Evolutionary conservation across 2,113 vertebrate genomes (phyloP).

Genomic region (Actenoides lindsayi): DNA sequence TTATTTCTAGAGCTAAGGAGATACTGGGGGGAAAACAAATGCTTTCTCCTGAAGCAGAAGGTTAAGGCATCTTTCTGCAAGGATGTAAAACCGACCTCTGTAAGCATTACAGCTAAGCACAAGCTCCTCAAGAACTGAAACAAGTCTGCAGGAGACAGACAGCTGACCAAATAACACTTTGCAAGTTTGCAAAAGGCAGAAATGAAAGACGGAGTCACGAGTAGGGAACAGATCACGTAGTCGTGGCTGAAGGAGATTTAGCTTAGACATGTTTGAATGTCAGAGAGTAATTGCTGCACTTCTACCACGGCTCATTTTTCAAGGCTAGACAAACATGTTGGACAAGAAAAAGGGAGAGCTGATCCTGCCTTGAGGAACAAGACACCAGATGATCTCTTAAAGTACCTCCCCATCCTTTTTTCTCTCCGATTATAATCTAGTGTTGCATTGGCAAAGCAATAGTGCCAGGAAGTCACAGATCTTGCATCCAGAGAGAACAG

Average conservation of each 20-base stretch:
- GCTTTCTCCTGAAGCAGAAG: background rate
- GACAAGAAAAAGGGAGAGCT: background rate
- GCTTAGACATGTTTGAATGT: background rate
- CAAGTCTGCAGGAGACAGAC: background rate
- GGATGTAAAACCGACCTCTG: background rate
- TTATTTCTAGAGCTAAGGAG: background rate
- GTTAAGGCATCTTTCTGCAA: background rate
- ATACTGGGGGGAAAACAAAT: background rate
- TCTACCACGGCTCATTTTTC: background rate
- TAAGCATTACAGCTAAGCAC: background rate
- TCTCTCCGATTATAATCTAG: background rate
- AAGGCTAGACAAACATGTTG: fast-evolving
- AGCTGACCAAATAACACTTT: background rate
- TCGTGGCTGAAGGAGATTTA: background rate
- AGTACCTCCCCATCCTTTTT: background rate
- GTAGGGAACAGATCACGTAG: background rate
- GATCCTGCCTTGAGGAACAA: background rate
- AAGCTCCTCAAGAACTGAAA: background rate
- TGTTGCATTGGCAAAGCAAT: background rate
- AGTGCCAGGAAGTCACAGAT: background rate
- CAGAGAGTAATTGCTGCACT: background rate
- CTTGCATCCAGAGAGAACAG: background rate
- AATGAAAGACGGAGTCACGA: background rate
- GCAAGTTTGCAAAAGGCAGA: background rate
- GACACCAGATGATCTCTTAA: background rate